These are phyloP conservation scores for Rhyacophila evoluta DNA, from an alignment of 2,888 invertebrate genomes.

Conservation along the genomic window DNA sequence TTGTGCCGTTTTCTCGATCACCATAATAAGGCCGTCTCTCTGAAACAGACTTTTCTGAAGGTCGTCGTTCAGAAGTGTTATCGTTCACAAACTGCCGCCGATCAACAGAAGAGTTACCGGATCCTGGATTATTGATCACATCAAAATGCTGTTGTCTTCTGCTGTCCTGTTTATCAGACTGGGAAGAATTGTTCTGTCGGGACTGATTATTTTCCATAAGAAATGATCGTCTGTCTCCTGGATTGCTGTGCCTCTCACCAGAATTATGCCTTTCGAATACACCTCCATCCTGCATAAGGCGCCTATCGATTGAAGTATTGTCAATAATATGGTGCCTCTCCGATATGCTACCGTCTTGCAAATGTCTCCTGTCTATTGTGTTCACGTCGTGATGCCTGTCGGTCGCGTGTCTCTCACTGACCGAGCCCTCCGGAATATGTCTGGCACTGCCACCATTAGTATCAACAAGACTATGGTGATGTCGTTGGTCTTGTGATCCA, in stretches of 20 bases:
- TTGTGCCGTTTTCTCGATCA: conserved; percentile 53
- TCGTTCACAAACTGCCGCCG: conserved; percentile 12
- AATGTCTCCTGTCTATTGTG: neutral
- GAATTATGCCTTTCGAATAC: conserved; percentile 2
- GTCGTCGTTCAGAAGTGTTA: conserved; percentile 25
- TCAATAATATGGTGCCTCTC: neutral
- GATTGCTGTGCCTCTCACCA: neutral
- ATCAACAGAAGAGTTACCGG: neutral
- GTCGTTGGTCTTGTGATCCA: neutral
- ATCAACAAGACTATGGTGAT: neutral
- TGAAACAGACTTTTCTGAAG: conserved; percentile 60
- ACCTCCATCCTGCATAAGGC: neutral
- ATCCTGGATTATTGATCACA: neutral
- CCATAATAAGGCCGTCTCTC: conserved; percentile 61
- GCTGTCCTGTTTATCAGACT: neutral
- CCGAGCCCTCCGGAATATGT: neutral
- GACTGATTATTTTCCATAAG: neutral
- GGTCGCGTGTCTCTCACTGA: neutral
- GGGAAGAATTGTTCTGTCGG: neutral
- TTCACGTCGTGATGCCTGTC: conserved; percentile 3
- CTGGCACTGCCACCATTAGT: neutral
- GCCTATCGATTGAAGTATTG: neutral
- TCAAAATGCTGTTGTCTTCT: conserved; percentile 8
- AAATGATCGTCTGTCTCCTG: neutral
- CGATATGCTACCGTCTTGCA: neutral